These are phyloP conservation scores for Anabas testudineus DNA, from an alignment of 2,797 vertebrate genomes.

Conservation along the genomic window DNA sequence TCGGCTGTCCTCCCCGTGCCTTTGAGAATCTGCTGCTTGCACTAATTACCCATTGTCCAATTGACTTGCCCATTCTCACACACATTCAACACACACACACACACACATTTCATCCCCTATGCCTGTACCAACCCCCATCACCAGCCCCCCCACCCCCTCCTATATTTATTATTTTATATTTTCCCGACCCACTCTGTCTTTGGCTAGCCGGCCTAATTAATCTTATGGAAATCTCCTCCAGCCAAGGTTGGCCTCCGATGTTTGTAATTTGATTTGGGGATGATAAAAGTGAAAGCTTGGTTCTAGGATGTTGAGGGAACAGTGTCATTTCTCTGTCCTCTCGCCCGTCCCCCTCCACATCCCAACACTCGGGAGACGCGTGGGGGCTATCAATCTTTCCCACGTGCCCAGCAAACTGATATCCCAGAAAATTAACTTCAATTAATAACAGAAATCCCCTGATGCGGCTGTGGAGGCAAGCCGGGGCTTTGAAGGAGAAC, in stretches of 20 bases:
- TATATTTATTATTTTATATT: slow-evolving; percentile 83
- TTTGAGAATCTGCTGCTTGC: slow-evolving; percentile 95
- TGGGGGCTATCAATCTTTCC: slow-evolving; percentile 99
- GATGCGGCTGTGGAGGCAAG: slow-evolving; percentile 85
- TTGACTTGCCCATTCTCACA: slow-evolving; percentile 91
- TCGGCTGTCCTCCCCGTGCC: slow-evolving; percentile 93
- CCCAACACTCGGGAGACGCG: slow-evolving; percentile 93
- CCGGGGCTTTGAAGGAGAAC: slow-evolving; percentile 96
- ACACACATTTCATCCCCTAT: slow-evolving; percentile 66
- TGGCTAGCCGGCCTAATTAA: slow-evolving; percentile 97
- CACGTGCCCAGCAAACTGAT: slow-evolving; percentile 99
- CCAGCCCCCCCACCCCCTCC: slow-evolving; percentile 47
- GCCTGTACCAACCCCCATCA: slow-evolving; percentile 50
- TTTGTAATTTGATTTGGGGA: slow-evolving; percentile 99
- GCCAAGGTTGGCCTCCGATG: slow-evolving; percentile 98
- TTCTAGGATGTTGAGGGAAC: slow-evolving; percentile 73
- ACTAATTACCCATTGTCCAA: slow-evolving; percentile 99
- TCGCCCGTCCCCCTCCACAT: slow-evolving; percentile 65
- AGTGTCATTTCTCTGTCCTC: slow-evolving; percentile 83
- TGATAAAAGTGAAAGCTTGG: slow-evolving; percentile 80
- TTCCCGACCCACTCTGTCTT: slow-evolving; percentile 91
- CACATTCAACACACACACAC: slow-evolving; percentile 86
- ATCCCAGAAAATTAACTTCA: slow-evolving; percentile 99
- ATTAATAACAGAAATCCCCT: slow-evolving; percentile 99
- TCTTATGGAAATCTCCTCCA: slow-evolving; percentile 99